Percentiles rank a stretch among this genome's conserved stretches.
Conservation (phyloP, 1,140 invertebrate genomes). For the Druon quercuslanigerum region DNA sequence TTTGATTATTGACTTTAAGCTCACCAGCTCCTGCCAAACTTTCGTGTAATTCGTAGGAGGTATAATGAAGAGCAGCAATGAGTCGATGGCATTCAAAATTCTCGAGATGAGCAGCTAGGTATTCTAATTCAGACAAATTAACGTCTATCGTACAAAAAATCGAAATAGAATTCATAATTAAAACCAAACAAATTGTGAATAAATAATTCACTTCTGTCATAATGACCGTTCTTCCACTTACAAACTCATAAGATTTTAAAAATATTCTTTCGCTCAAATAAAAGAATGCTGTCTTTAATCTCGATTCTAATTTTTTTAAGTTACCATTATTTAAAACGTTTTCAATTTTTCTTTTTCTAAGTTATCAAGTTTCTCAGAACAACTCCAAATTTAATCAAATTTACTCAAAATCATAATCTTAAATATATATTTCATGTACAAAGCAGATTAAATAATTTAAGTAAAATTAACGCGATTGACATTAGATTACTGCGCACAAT, state of each 20-base stretch:
- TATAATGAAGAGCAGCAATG: constrained; percentile 77
- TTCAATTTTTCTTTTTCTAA: no score
- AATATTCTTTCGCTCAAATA: no score
- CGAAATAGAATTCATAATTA: constrained; percentile 35
- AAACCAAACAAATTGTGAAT: constrained; percentile 27
- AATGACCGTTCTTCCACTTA: background rate
- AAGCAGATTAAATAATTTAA: background rate
- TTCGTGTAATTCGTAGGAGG: constrained; percentile 73
- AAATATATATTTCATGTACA: no score
- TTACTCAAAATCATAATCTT: no score
- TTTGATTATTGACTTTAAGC: background rate
- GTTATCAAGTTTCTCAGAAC: no score
- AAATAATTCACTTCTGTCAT: background rate
- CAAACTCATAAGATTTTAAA: background rate
- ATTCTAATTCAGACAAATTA: constrained; percentile 76
- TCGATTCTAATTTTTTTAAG: no score
- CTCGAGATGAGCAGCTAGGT: constrained; percentile 77
- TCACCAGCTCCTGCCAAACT: constrained; percentile 72
- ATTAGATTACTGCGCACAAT: no score
- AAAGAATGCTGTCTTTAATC: no score
- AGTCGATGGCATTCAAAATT: constrained; percentile 76
- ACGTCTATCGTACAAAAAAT: constrained; percentile 74
- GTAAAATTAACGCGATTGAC: no score
- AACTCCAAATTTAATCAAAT: no score
- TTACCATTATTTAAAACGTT: background rate